Percentiles rank a stretch among this genome's conserved stretches.
These are phyloP conservation scores for Pollenia labialis DNA, from an alignment of 2,888 invertebrate genomes.

Conservation along the genomic window DNA sequence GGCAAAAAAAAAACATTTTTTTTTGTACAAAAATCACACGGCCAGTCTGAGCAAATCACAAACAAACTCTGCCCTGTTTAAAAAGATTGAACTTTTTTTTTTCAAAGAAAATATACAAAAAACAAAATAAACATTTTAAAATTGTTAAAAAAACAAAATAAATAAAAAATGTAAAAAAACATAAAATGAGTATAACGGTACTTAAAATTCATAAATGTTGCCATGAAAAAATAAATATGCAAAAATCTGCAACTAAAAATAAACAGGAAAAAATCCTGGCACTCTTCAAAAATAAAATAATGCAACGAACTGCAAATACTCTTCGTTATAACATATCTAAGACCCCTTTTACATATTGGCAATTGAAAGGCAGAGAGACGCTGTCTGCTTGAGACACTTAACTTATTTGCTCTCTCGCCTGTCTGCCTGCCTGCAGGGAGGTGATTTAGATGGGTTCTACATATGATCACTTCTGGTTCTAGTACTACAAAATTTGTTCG, in stretches of 20 bases:
- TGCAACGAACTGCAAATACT: slow-evolving; percentile 11
- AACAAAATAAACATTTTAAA: background rate
- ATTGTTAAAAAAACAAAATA: background rate
- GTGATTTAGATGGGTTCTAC: too few species aligned
- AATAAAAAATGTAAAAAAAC: slow-evolving; percentile 16
- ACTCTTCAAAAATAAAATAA: background rate
- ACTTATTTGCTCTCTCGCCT: too few species aligned
- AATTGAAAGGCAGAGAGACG: too few species aligned
- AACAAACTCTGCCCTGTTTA: slow-evolving; percentile 37
- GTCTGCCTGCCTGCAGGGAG: too few species aligned
- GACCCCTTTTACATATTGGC: too few species aligned
- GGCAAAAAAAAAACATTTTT: background rate
- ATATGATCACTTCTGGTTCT: too few species aligned
- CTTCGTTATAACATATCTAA: background rate
- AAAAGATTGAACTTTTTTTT: slow-evolving; percentile 10
- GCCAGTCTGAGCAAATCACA: background rate
- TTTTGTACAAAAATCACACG: background rate
- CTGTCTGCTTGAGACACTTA: too few species aligned
- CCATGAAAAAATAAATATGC: slow-evolving; percentile 32
- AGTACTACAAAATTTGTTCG: too few species aligned
- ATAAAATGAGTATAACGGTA: slow-evolving; percentile 36
- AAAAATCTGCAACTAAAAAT: slow-evolving; percentile 1
- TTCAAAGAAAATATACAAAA: too few species aligned
- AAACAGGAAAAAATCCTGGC: background rate
- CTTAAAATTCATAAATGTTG: slow-evolving; percentile 56